Percentiles rank a stretch among this genome's conserved stretches.
Evolutionary conservation across 2,113 vertebrate species (phyloP).

Genomic region (Monopterus albus): DNA sequence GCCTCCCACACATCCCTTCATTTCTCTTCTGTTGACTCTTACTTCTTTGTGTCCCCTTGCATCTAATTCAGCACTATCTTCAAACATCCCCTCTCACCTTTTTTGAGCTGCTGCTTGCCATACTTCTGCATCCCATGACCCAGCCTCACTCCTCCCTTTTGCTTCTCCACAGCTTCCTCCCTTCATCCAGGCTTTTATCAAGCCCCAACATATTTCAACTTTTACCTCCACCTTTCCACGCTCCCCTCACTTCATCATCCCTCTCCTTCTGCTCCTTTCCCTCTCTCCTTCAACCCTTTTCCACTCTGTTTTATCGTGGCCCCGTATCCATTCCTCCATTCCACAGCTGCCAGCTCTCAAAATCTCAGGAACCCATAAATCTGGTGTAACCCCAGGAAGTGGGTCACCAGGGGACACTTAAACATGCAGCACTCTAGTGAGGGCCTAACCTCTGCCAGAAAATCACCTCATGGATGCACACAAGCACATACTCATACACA

Average conservation of each 20-base stretch:
- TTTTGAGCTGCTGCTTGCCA: constrained; percentile 2
- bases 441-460: constrained; percentile 54
- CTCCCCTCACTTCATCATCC: constrained; percentile 45
- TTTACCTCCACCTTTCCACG: constrained; percentile 56
- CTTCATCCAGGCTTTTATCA: constrained; percentile 34
- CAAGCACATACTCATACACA: not conserved
- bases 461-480: constrained; percentile 21
- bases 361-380: constrained; percentile 70
- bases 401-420: constrained; percentile 71
- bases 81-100: constrained; percentile 2
- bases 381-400: constrained; percentile 67
- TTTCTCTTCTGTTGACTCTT: constrained; percentile 24
- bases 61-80: constrained; percentile 20
- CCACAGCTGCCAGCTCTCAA: constrained; percentile 72
- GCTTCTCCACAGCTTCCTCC: not conserved
- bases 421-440: constrained; percentile 65
- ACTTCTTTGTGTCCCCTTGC: constrained; percentile 40
- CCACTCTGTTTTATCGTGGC: constrained; percentile 41
- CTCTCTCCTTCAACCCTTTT: constrained; percentile 45
- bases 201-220: constrained; percentile 52
- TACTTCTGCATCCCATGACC: constrained; percentile 30
- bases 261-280: constrained; percentile 32
- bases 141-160: constrained; percentile 5
- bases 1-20: constrained; percentile 42
- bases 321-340: constrained; percentile 56